These are phyloP conservation scores for Barypeithes pellucidus DNA, from an alignment of 2,888 invertebrate species.

Conservation along the genomic window DNA sequence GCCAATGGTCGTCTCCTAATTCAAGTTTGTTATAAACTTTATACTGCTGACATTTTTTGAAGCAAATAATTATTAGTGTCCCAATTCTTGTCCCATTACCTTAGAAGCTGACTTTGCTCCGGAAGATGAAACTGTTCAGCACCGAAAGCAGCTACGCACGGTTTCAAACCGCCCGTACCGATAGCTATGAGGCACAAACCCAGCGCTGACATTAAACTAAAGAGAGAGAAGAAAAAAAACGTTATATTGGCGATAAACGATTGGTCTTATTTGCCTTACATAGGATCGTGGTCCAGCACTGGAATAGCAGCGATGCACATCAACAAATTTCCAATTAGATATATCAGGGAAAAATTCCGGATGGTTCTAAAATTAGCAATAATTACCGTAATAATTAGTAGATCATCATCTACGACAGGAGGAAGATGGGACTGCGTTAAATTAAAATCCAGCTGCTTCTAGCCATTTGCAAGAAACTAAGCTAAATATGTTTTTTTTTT, in stretches of 20 bases:
- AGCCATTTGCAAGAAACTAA: too few species aligned
- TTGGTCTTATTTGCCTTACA: constrained; percentile 69
- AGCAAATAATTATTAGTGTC: too few species aligned
- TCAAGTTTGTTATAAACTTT: too few species aligned
- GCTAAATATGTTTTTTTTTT: too few species aligned
- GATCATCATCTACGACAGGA: too few species aligned
- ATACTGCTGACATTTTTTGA: too few species aligned
- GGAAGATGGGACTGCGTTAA: too few species aligned
- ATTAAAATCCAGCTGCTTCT: too few species aligned
- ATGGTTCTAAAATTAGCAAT: constrained; percentile 76
- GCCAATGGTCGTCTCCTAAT: too few species aligned
- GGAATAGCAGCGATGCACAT: constrained; percentile 78
- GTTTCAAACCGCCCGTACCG: constrained; percentile 90
- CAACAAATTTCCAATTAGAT: constrained; percentile 80
- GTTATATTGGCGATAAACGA: background rate
- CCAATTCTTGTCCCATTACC: constrained; percentile 62
- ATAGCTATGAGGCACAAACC: constrained; percentile 78
- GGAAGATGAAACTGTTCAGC: constrained; percentile 87
- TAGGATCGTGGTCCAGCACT: constrained; percentile 73
- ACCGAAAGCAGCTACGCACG: constrained; percentile 90
- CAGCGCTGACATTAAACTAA: constrained; percentile 73
- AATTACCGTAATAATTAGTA: background rate
- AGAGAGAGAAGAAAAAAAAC: constrained; percentile 59
- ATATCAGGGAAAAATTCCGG: constrained; percentile 82
- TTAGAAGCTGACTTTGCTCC: constrained; percentile 78